phyloP scores from a whole-genome alignment of 2,888 invertebrate species.

The Trichopria drosophilae region DNA sequence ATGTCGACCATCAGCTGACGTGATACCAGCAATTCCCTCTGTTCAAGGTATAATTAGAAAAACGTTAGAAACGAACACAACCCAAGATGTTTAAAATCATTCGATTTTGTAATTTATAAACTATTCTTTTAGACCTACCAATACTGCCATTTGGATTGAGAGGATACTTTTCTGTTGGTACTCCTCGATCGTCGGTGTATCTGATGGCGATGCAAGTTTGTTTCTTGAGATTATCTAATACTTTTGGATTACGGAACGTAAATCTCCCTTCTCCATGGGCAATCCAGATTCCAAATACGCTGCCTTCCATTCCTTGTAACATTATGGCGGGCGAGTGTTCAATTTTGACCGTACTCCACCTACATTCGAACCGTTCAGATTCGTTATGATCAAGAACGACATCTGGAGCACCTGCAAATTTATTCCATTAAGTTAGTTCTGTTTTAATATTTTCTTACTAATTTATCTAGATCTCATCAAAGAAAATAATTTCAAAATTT shows the following conservation, averaged over 20 bases:
- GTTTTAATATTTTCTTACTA: slow-evolving; percentile 7
- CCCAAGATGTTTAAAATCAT: no score
- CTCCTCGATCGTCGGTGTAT: slow-evolving; percentile 80
- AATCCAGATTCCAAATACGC: slow-evolving; percentile 92
- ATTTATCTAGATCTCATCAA: not conserved
- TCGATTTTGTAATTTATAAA: no score
- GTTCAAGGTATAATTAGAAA: slow-evolving; percentile 27
- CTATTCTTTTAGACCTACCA: slow-evolving; percentile 63
- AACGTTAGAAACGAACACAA: slow-evolving; percentile 1
- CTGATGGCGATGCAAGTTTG: slow-evolving; percentile 74
- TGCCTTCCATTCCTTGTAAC: slow-evolving; percentile 85
- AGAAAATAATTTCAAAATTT: not conserved
- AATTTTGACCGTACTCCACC: slow-evolving; percentile 74
- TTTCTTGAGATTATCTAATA: slow-evolving; percentile 61
- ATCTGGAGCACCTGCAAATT: slow-evolving; percentile 34
- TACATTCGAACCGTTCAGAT: slow-evolving; percentile 85
- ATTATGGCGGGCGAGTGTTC: slow-evolving; percentile 76
- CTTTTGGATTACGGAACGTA: slow-evolving; percentile 61
- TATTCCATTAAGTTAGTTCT: slow-evolving; percentile 2
- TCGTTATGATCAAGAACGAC: slow-evolving; percentile 81
- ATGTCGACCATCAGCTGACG: slow-evolving; percentile 89
- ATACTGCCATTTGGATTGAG: slow-evolving; percentile 93
- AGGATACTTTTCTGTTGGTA: slow-evolving; percentile 81
- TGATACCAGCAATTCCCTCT: slow-evolving; percentile 86
- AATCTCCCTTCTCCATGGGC: slow-evolving; percentile 95